Conservation (phyloP, 2,888 invertebrate species). For the Drosophila fulvimacula region DNA sequence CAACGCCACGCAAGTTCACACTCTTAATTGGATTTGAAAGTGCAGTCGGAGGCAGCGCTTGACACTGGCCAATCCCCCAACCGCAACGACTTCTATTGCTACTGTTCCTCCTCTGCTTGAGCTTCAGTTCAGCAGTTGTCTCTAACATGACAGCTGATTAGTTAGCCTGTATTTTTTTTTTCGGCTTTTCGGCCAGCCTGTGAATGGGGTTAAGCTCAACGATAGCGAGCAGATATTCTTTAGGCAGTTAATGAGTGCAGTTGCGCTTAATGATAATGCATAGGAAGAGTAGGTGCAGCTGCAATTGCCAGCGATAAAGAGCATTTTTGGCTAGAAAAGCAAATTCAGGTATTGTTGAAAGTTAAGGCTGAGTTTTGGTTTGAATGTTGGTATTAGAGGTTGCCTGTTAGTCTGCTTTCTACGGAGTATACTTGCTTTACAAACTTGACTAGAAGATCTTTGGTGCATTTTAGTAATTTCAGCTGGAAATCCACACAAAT, state of each 20-base stretch:
- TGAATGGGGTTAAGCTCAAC: slow-evolving; percentile 63
- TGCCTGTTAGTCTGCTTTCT: neutral
- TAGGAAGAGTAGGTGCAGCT: slow-evolving; percentile 19
- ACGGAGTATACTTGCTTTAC: neutral
- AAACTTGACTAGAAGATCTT: neutral
- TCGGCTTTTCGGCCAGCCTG: slow-evolving; percentile 34
- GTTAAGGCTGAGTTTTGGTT: neutral
- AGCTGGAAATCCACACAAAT: neutral
- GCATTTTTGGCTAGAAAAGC: slow-evolving; percentile 4
- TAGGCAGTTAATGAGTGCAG: slow-evolving; percentile 37
- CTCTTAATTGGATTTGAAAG: slow-evolving; percentile 81
- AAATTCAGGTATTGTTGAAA: slow-evolving; percentile 2
- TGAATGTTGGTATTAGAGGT: neutral
- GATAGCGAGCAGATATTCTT: slow-evolving; percentile 20
- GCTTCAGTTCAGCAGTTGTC: slow-evolving; percentile 33
- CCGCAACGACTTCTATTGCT: neutral
- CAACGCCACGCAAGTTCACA: slow-evolving; percentile 74
- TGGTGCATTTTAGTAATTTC: neutral
- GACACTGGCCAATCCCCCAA: slow-evolving; percentile 43
- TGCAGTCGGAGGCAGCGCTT: slow-evolving; percentile 53
- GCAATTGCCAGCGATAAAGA: slow-evolving; percentile 1
- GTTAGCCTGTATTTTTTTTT: slow-evolving; percentile 43
- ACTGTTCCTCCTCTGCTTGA: neutral
- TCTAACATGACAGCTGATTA: slow-evolving; percentile 72
- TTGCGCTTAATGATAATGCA: slow-evolving; percentile 38